Conservation (phyloP, 1,140 invertebrate genomes). For the Helicorthomorpha holstii region DNA sequence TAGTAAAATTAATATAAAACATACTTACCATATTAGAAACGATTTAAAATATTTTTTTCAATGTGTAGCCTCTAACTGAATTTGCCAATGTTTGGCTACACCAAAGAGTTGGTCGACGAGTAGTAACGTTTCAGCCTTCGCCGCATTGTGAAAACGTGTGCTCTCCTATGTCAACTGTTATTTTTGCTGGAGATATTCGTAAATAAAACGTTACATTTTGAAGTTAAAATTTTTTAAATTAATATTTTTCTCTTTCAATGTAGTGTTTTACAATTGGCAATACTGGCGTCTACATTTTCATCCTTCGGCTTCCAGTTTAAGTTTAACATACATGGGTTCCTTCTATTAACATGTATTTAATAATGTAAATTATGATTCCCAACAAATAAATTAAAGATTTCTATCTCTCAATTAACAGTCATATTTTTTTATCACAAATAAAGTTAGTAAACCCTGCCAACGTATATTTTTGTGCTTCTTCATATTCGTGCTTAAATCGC, state of each 20-base stretch:
- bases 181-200: slow-evolving; percentile 47
- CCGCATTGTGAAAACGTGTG: slow-evolving; percentile 46
- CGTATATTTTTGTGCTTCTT: too few species aligned
- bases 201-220: slow-evolving; percentile 25
- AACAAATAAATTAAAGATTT: too few species aligned
- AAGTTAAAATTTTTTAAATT: slow-evolving; percentile 3
- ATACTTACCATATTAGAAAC: too few species aligned
- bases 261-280: slow-evolving; percentile 71
- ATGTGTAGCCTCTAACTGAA: slow-evolving; percentile 45
- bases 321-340: slow-evolving; percentile 49
- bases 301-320: slow-evolving; percentile 37
- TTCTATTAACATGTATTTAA: slow-evolving; percentile 35
- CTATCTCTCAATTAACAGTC: too few species aligned
- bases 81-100: slow-evolving; percentile 53
- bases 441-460: too few species aligned
- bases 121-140: slow-evolving; percentile 43
- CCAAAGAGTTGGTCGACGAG: slow-evolving; percentile 42
- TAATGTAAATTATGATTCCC: too few species aligned
- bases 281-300: slow-evolving; percentile 53
- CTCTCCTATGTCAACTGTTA: slow-evolving; percentile 38
- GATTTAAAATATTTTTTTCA: not conserved
- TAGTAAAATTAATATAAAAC: slow-evolving; percentile 36
- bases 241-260: slow-evolving; percentile 24
- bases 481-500: too few species aligned
- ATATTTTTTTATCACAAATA: too few species aligned